Evolutionary conservation across 2,113 vertebrate genomes (phyloP), one percentile per base, ranked within the genome.

Genomic region (Caloenas nicobarica): DNA sequence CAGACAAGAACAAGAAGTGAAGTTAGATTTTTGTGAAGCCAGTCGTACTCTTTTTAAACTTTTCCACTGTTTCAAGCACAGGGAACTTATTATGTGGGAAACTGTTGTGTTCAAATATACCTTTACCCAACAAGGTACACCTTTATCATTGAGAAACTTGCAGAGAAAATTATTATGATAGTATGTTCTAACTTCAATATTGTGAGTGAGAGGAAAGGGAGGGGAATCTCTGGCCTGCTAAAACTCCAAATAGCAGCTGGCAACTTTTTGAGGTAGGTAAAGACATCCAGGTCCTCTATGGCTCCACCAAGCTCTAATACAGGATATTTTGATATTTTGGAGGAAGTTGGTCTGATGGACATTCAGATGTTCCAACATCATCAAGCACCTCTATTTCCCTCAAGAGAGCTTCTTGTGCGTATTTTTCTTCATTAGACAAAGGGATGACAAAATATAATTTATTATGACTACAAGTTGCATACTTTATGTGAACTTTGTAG

Each of bases 391-490:
- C 50, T 3, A 2, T 71, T 88, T 81, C 51, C 34, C 23, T 78
- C 56, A 78, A 31, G 33, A 70, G 77, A 60, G 25, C 7, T 65
- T 50, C 40, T 74, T 90, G 29, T 46, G 64, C 26, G 0, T 76
- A 13, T 62, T 93, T 80, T 91, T 61, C 53, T 86, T 11, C 11
- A 22, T 88, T 92, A 53, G 56, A 64, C 83, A 90, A 86, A 21
- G 14, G 23, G 12, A 73, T 77, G 46, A 86, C 56, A 84, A 84
- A 86, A 66, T 66, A 15, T 10, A 70, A 46, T 90, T 91, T 66
- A 31, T 91, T 88, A 57, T 68, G 83, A 18, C 65, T 95, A 42
- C 3, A 44, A 16, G 42, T 64, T 46, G 26, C 23, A 26, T 78
- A 19, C 24, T 68, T 80, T 40, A 23, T 54, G 42, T n/a, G 76